Percentiles rank a stretch among this genome's conserved stretches.
These are phyloP conservation scores for Drosophila aldrichi DNA, from an alignment of 2,888 invertebrate genomes.

Conservation along the genomic window DNA sequence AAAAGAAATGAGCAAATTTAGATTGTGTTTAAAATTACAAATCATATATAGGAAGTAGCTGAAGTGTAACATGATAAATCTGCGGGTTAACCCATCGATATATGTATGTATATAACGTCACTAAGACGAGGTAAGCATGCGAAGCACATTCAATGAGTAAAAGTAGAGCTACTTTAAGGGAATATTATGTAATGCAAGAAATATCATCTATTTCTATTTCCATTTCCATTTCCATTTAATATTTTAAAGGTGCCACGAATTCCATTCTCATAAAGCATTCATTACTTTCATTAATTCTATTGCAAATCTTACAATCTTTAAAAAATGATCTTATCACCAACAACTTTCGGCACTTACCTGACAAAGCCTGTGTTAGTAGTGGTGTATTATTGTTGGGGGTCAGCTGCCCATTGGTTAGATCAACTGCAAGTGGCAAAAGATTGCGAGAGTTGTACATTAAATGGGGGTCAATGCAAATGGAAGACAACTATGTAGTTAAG, in stretches of 20 bases:
- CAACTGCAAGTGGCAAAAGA: constrained; percentile 89
- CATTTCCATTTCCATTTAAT: too few relatives aligned
- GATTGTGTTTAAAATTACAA: too few relatives aligned
- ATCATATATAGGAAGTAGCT: too few relatives aligned
- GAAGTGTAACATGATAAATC: not conserved
- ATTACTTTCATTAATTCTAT: too few relatives aligned
- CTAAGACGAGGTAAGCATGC: not conserved
- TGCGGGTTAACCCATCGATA: too few relatives aligned
- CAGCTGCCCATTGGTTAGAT: constrained; percentile 97
- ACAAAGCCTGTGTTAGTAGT: constrained; percentile 97
- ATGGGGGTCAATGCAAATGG: constrained; percentile 12
- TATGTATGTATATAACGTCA: not conserved
- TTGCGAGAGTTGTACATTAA: constrained; percentile 50
- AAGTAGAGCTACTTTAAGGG: not conserved
- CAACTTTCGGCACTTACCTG: constrained; percentile 89
- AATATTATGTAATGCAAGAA: too few relatives aligned
- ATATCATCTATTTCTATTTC: too few relatives aligned
- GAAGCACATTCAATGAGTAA: not conserved
- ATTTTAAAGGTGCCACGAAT: not conserved
- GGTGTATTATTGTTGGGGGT: constrained; percentile 98
- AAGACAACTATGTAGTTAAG: constrained; percentile 47
- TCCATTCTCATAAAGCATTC: not conserved
- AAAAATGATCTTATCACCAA: too few relatives aligned
- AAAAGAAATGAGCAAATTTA: too few relatives aligned
- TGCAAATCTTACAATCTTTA: too few relatives aligned